Conservation (phyloP, 37 sponge, comb jelly and placozoan species). For the Axinella damicornis region DNA sequence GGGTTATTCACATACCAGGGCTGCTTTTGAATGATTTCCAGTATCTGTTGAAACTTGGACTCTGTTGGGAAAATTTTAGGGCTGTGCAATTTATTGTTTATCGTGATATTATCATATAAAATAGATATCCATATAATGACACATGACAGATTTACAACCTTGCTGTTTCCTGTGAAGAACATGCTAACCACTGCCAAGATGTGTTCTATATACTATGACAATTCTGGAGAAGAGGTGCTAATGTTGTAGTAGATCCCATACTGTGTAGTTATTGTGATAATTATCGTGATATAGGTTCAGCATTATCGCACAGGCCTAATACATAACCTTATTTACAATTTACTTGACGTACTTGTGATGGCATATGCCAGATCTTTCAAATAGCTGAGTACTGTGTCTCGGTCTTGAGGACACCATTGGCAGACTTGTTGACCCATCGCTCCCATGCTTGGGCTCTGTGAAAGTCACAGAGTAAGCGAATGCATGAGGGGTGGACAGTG, state of each 20-base stretch:
- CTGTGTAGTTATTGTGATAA: neutral
- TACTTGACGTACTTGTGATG: neutral
- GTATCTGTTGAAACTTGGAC: neutral
- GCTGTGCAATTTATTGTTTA: no score
- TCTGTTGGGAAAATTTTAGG: constrained; percentile 9
- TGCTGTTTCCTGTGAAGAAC: no score
- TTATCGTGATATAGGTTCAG: neutral
- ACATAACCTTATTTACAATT: neutral
- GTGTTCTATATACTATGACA: no score
- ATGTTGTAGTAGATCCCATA: no score
- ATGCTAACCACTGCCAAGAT: no score
- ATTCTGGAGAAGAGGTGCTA: no score
- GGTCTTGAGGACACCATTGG: constrained; percentile 24
- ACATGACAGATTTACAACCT: no score
- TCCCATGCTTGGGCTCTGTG: constrained; percentile 30
- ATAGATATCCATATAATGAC: no score
- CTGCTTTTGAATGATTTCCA: constrained; percentile 4
- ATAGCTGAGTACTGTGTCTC: neutral
- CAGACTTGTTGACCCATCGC: constrained; percentile 23
- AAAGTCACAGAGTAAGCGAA: constrained; percentile 31
- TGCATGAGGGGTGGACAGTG: neutral
- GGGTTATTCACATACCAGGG: constrained; percentile 23
- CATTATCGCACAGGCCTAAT: neutral
- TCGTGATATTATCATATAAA: no score
- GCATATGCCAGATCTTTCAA: constrained; percentile 30